Conservation (phyloP, 2,113 vertebrate genomes). For the Oryzias woworae region DNA sequence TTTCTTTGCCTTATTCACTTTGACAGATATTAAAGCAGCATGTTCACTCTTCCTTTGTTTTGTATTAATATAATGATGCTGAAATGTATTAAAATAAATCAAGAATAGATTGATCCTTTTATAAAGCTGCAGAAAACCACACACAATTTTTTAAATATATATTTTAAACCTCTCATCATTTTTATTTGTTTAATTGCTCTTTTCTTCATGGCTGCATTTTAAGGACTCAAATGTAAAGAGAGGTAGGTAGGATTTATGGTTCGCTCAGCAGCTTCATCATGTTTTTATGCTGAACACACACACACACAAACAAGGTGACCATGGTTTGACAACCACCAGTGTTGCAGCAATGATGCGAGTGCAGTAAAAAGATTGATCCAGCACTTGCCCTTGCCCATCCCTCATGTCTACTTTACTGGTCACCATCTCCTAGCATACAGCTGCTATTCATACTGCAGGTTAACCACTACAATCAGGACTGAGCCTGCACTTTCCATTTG, state of each 20-base stretch:
- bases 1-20: no score
- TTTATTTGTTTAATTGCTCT: slow-evolving; percentile 1
- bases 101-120: no score
- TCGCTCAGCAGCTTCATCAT: slow-evolving; percentile 42
- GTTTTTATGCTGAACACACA: slow-evolving; percentile 17
- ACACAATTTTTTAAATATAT: no score
- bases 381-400: slow-evolving; percentile 40
- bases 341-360: slow-evolving; percentile 28
- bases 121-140: no score
- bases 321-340: slow-evolving; percentile 14
- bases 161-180: no score
- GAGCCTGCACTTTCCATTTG: slow-evolving; percentile 23
- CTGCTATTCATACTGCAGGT: slow-evolving; percentile 45
- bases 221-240: slow-evolving; percentile 6
- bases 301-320: slow-evolving; percentile 23
- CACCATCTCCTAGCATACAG: slow-evolving; percentile 21
- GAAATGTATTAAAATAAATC: no score
- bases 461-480: slow-evolving; percentile 39
- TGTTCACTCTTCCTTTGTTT: no score
- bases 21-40: no score
- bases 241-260: slow-evolving; percentile 30
- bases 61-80: no score
- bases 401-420: slow-evolving; percentile 51
- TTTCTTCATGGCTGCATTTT: not conserved
- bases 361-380: slow-evolving; percentile 26